These are phyloP conservation scores for Archocentrus centrarchus DNA, from an alignment of 2,113 vertebrate genomes.

Conservation along the genomic window DNA sequence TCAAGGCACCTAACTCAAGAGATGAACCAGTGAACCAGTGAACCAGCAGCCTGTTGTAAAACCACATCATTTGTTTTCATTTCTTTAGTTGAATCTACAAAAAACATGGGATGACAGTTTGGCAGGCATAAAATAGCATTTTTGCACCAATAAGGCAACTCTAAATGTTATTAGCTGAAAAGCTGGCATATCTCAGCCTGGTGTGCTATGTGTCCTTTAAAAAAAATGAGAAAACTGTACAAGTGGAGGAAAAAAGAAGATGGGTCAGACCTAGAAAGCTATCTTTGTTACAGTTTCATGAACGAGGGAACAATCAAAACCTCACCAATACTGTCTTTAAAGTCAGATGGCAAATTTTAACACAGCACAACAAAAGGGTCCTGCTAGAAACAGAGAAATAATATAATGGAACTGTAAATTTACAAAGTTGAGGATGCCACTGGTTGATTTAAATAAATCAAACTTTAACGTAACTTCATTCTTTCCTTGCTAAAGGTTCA, in stretches of 20 bases:
- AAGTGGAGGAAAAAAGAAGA: not conserved
- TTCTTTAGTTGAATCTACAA: not conserved
- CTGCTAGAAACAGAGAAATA: not conserved
- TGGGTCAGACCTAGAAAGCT: not conserved
- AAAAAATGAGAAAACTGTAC: rapidly evolving
- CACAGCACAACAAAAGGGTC: not conserved
- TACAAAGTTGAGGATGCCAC: not conserved
- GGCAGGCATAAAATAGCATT: not conserved
- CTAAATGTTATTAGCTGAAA: not conserved
- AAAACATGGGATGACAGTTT: not conserved
- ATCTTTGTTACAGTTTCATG: not conserved
- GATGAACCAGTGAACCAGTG: too few species aligned
- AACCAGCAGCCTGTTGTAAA: not conserved
- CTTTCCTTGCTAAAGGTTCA: not conserved
- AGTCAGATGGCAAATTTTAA: not conserved
- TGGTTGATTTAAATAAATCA: not conserved
- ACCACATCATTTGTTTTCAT: not conserved
- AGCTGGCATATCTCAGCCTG: not conserved
- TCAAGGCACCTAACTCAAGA: too few species aligned
- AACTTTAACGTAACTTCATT: not conserved
- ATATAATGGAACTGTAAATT: not conserved
- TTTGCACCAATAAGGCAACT: not conserved
- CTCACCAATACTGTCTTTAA: not conserved
- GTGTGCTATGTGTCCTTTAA: not conserved
- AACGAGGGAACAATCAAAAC: too few species aligned